phyloP scores from a whole-genome alignment of 1,140 invertebrate genomes.

The Plectrocnemia conspersa region DNA sequence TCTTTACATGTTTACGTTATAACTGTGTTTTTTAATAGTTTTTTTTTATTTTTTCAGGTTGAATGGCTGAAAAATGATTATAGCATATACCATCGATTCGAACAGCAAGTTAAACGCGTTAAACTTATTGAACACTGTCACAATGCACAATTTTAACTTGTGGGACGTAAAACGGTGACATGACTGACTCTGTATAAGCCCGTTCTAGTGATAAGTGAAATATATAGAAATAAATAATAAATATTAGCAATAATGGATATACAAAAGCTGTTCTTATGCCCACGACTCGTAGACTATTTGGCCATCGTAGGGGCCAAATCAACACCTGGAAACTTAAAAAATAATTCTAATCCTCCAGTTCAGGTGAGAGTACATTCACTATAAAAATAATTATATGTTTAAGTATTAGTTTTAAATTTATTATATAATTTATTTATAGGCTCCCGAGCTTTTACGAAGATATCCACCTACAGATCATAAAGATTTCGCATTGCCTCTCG shows the following conservation, averaged over 20 bases:
- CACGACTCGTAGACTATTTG: conserved; percentile 89
- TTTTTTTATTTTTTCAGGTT: no score
- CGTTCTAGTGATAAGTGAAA: not conserved
- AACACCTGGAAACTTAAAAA: conserved; percentile 60
- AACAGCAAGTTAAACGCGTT: no score
- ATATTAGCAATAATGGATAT: conserved; percentile 50
- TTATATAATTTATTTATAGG: conserved; percentile 45
- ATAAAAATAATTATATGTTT: conserved; percentile 6
- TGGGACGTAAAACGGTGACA: conserved; percentile 27
- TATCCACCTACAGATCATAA: conserved; percentile 96
- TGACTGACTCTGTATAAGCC: not conserved
- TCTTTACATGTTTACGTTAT: no score
- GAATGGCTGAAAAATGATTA: no score
- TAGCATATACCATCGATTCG: no score
- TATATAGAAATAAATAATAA: conserved; percentile 9
- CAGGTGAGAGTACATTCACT: conserved; percentile 53
- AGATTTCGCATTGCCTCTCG: conserved; percentile 93
- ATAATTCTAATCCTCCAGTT: conserved; percentile 60
- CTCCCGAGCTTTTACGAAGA: conserved; percentile 86
- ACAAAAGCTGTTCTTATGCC: conserved; percentile 77
- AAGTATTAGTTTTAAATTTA: not conserved
- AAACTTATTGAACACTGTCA: no score
- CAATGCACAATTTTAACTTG: not conserved
- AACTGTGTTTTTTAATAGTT: no score
- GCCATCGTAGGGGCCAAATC: conserved; percentile 88